phyloP scores from a whole-genome alignment of 2,888 invertebrate species.

The Nomada ferruginata region DNA sequence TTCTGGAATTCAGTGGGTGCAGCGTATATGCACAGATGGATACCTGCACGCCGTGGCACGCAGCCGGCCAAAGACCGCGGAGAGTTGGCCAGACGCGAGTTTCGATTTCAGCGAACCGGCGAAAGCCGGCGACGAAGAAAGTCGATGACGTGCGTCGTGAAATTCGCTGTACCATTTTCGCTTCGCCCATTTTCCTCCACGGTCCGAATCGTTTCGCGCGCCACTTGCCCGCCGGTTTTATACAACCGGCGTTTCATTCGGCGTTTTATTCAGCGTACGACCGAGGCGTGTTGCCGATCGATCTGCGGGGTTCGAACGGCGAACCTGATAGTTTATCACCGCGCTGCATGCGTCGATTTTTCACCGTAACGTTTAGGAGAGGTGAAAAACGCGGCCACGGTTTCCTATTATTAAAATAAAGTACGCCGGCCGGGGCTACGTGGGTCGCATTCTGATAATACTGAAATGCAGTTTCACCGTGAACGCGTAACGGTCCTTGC shows the following conservation, averaged over 20 bases:
- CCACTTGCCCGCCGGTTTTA: neutral
- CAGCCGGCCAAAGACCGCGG: neutral
- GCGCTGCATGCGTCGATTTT: too few species aligned
- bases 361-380: neutral
- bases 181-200: constrained; percentile 15
- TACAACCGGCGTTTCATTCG: neutral
- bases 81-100: constrained; percentile 47
- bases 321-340: too few species aligned
- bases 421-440: constrained; percentile 20
- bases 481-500: constrained; percentile 56
- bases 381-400: neutral
- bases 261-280: neutral
- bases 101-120: constrained; percentile 63
- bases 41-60: neutral
- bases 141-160: neutral
- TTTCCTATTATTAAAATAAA: constrained; percentile 50
- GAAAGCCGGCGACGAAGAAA: constrained; percentile 39
- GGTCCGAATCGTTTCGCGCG: neutral
- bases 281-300: neutral
- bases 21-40: constrained; percentile 31
- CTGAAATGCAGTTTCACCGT: constrained; percentile 57
- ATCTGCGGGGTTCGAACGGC: too few species aligned
- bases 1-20: constrained; percentile 69
- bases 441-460: constrained; percentile 57
- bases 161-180: constrained; percentile 39